These are phyloP conservation scores for Rhodinocichla rosea DNA, from an alignment of 2,113 vertebrate genomes.

Conservation along the genomic window DNA sequence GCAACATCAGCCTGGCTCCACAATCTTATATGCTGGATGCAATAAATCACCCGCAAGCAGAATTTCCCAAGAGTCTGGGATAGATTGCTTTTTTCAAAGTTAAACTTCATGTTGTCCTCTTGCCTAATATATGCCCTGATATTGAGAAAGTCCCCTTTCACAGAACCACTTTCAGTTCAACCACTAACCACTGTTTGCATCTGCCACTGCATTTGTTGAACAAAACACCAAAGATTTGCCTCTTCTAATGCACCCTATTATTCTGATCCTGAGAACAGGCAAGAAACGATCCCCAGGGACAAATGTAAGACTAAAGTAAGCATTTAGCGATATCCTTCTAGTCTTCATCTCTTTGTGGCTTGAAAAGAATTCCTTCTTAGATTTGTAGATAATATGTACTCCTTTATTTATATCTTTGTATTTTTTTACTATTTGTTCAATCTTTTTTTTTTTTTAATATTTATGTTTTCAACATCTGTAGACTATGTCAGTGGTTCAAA, in stretches of 20 bases:
- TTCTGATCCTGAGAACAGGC: background rate
- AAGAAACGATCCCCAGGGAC: background rate
- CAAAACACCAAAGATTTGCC: background rate
- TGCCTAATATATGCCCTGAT: background rate
- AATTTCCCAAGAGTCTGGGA: background rate
- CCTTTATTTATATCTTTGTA: background rate
- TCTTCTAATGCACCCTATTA: background rate
- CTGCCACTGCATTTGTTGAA: background rate
- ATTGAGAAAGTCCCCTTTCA: background rate
- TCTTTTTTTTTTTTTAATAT: background rate
- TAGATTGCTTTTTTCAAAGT: background rate
- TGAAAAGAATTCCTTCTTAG: background rate
- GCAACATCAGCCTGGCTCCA: background rate
- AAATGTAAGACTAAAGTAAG: background rate
- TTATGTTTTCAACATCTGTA: background rate
- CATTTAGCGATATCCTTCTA: background rate
- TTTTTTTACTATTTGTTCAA: background rate
- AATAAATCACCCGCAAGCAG: constrained; percentile 8
- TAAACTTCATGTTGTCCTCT: background rate
- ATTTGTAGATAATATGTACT: background rate
- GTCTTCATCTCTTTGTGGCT: background rate
- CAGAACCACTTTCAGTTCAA: background rate
- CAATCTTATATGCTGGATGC: background rate
- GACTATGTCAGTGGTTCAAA: background rate
- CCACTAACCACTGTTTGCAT: background rate